Evolutionary conservation across 1,140 invertebrate genomes (phyloP).

Genomic region (Steinernema feltiae): DNA sequence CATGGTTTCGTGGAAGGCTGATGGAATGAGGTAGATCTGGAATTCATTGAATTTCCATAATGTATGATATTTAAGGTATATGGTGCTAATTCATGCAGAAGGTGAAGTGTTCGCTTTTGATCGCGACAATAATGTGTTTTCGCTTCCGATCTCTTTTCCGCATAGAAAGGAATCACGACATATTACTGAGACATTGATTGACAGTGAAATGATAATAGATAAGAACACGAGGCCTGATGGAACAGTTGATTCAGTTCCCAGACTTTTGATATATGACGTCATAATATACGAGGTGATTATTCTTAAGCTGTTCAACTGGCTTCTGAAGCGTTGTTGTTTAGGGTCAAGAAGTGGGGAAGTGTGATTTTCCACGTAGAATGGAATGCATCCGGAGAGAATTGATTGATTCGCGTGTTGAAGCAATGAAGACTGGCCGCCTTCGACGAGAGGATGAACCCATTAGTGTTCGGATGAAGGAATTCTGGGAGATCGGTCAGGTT

Average conservation of each 20-base stretch:
- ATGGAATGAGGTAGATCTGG: conserved; percentile 73
- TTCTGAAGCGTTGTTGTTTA: not conserved
- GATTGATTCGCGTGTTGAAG: conserved; percentile 68
- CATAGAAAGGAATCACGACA: conserved; percentile 66
- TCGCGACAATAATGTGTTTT: conserved; percentile 87
- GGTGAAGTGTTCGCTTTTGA: conserved; percentile 86
- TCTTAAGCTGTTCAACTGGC: not conserved
- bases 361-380: conserved; percentile 72
- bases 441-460: conserved; percentile 66
- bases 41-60: not conserved
- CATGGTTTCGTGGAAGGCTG: conserved; percentile 96
- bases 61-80: conserved; percentile 68
- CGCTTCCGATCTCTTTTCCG: conserved; percentile 69
- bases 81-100: conserved; percentile 84
- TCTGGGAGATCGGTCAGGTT: conserved; percentile 67
- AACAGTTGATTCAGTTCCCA: conserved; percentile 61
- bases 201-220: conserved; percentile 92
- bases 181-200: conserved; percentile 72
- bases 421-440: conserved; percentile 71
- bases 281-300: conserved; percentile 69
- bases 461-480: conserved; percentile 61
- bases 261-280: conserved; percentile 92
- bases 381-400: conserved; percentile 70
- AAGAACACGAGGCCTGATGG: conserved; percentile 59
- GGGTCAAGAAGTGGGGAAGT: conserved; percentile 71